Percentiles rank a stretch among this genome's conserved stretches.
Conservation (phyloP, 2,113 vertebrate species). For the Gnathonemus longibarbis region DNA sequence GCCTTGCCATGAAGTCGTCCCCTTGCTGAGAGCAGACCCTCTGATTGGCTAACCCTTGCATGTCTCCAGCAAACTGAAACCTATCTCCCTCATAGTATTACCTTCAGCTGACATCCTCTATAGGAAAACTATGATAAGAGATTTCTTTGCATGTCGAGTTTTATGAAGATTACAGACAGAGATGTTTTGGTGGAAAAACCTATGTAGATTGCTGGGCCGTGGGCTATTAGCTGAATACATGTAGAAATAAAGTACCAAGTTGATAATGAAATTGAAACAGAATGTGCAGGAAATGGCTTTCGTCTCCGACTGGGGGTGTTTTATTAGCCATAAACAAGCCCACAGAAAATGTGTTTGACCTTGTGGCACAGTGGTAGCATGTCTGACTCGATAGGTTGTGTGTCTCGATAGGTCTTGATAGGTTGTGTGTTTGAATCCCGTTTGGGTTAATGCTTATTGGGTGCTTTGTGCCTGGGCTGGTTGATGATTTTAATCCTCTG, state of each 20-base stretch:
- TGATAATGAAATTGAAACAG: not conserved
- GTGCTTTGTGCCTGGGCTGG: not conserved
- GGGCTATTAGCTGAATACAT: not conserved
- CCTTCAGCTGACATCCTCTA: not conserved
- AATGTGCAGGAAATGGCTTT: not conserved
- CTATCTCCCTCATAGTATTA: not conserved
- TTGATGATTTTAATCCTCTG: not conserved
- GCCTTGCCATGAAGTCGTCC: not conserved
- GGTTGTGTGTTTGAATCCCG: not conserved
- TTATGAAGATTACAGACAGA: not conserved
- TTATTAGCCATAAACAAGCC: not conserved
- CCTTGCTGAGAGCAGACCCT: not conserved
- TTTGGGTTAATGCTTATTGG: not conserved
- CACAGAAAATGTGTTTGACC: not conserved
- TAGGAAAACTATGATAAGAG: not conserved
- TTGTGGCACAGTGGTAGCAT: not conserved
- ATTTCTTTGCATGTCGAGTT: not conserved
- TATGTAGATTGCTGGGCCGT: not conserved
- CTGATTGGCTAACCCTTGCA: not conserved
- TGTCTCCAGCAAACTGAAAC: not conserved
- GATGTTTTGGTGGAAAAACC: not conserved
- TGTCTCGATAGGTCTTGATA: too few relatives aligned
- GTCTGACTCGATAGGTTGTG: not conserved
- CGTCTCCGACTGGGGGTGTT: not conserved
- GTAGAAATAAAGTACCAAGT: not conserved